Evolutionary conservation across 1,140 invertebrate species (phyloP).

Genomic region (Laodelphax striatellus): DNA sequence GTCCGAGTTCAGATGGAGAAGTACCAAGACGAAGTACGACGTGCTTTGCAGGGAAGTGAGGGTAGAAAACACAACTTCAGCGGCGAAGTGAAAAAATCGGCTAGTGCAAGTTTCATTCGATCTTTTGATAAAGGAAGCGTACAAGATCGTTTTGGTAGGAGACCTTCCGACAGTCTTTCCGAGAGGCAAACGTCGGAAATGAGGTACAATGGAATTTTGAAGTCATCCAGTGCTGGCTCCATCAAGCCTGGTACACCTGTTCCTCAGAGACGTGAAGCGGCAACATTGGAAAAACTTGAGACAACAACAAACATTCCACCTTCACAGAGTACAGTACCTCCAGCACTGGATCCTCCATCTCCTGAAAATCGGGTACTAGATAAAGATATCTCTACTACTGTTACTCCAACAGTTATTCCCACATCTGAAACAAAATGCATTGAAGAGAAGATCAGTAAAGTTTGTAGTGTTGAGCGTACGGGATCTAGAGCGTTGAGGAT

Average conservation of each 20-base stretch:
- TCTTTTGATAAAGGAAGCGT: conserved; percentile 11
- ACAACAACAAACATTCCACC: too few relatives aligned
- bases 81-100: conserved; percentile 41
- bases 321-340: too few relatives aligned
- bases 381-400: too few relatives aligned
- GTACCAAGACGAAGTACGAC: conserved; percentile 37
- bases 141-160: conserved; percentile 5
- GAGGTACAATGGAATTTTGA: conserved; percentile 20
- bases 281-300: not conserved
- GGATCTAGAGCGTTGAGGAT: conserved; percentile 40
- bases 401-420: too few relatives aligned
- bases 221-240: conserved; percentile 31
- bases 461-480: conserved; percentile 27
- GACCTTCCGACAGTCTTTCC: conserved; percentile 13
- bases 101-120: conserved; percentile 36
- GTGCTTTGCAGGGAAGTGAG: conserved; percentile 3
- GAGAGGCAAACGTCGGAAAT: conserved; percentile 8
- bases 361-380: too few relatives aligned
- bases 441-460: too few relatives aligned
- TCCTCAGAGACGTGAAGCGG: not conserved
- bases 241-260: conserved; percentile 24
- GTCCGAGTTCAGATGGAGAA: conserved; percentile 41
- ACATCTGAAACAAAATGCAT: too few relatives aligned
- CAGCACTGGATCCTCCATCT: too few relatives aligned
- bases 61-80: conserved; percentile 7